Evolutionary conservation across 2,113 vertebrate species (phyloP), one percentile per base, ranked within the genome.

Genomic region (Perca flavescens): DNA sequence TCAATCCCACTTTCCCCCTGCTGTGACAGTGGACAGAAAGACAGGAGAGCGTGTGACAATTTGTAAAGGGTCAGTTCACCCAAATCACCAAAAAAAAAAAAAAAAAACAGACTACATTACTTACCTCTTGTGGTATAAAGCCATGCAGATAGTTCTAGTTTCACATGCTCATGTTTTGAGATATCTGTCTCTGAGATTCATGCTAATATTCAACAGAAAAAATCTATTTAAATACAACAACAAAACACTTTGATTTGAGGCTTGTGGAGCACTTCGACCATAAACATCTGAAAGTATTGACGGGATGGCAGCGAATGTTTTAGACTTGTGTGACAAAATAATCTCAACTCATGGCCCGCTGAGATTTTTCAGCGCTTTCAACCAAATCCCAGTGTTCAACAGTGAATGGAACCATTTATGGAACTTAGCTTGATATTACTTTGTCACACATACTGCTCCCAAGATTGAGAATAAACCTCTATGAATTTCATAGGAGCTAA

Each of bases 1-100:
- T 75, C 4, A 77, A 34, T 43, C 69, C 63, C n/a, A 8, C 16
- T 25, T 47, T 4, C 49, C 65, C 65, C 50, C 69, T 60, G 67
- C 76, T 61, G 78, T 3, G 19, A 62, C 61, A 2, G 36, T 3
- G 5, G 9, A 31, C 25, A 36, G 4, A 28, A 8, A 3, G 22
- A 19, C 9, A 17, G 15, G 4, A n/a, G 3, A 0, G 46, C 4
- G 36, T 22, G 52, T 6, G 53, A 6, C 0, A 46, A 25, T 61
- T 34, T 15, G 2, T 40, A 40, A 40, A 40, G 40, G 40, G 40
- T 40, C 40, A 40, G 40, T 40, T 22, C 31, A 25, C 13, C 34
- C 11, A 34, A 36, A 53, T n/a, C 43, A 50, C 19, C 15, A 58
- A 11, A 36, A 9, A 13, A 2, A 58, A 11, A 36, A 9, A 13